A percentile compares a stretch with the other conserved stretches of the same genome.
These are phyloP conservation scores for Lanius collurio DNA, from an alignment of 2,113 vertebrate species.

Conservation along the genomic window DNA sequence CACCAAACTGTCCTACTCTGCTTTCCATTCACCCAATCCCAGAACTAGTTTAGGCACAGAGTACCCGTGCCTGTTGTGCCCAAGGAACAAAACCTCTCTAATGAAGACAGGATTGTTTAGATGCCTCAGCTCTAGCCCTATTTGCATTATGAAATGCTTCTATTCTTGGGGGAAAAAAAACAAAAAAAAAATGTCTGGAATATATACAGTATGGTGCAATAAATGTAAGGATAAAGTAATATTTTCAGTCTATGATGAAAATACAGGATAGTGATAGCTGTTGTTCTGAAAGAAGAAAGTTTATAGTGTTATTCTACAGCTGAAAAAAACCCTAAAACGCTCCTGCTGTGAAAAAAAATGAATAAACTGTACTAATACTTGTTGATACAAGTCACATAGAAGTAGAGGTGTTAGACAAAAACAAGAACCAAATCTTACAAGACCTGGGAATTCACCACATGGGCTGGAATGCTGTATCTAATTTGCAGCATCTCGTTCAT, in stretches of 20 bases:
- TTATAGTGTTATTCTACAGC: not conserved
- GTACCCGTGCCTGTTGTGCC: too few relatives aligned
- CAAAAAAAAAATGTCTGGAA: not conserved
- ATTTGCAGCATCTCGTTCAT: not conserved
- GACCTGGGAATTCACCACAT: not conserved
- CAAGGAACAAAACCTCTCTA: not conserved
- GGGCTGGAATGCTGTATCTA: not conserved
- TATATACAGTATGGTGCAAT: not conserved
- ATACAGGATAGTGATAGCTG: rapidly evolving
- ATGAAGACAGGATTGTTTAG: rapidly evolving
- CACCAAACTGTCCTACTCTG: not conserved
- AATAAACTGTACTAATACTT: not conserved
- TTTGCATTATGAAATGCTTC: not conserved
- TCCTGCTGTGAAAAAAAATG: not conserved
- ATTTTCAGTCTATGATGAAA: not conserved
- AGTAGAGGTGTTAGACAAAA: not conserved
- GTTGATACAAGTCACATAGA: not conserved
- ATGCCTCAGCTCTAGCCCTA: not conserved
- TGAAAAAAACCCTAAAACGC: not conserved
- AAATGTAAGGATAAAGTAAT: not conserved
- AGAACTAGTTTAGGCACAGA: not conserved
- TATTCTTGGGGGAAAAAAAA: not conserved
- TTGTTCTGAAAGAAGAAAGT: not conserved
- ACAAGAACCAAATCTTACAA: not conserved
- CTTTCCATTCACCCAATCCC: not conserved